phyloP scores from a whole-genome alignment of 2,113 vertebrate species.

The Psittacus erithacus region DNA sequence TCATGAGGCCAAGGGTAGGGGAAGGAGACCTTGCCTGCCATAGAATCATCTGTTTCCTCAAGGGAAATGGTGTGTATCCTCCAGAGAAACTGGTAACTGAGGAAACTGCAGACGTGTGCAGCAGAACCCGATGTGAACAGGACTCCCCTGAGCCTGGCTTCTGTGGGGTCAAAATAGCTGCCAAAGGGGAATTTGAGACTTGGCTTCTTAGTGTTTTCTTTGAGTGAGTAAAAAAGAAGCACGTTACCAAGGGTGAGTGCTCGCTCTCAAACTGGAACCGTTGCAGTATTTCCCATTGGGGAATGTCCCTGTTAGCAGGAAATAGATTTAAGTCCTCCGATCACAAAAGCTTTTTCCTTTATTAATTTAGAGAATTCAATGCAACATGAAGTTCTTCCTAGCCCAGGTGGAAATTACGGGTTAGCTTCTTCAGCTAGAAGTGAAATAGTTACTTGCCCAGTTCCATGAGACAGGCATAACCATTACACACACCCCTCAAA shows the following conservation, averaged over 20 bases:
- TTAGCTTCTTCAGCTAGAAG: not conserved
- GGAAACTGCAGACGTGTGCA: not conserved
- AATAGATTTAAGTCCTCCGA: not conserved
- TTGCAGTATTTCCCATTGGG: not conserved
- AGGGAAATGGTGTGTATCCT: conserved; percentile 21
- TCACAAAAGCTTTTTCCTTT: not conserved
- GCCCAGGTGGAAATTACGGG: not conserved
- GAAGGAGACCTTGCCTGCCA: not conserved
- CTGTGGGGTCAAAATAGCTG: not conserved
- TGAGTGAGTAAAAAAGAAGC: not conserved
- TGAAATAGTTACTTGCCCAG: not conserved
- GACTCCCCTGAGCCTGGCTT: not conserved
- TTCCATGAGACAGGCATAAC: not conserved
- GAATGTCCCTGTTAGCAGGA: not conserved
- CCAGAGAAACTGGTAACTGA: not conserved
- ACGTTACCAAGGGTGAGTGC: not conserved
- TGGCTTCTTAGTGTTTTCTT: not conserved
- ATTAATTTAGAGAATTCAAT: not conserved
- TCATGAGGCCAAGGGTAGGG: not conserved
- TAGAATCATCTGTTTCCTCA: not conserved
- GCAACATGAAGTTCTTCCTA: not conserved
- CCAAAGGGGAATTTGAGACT: not conserved
- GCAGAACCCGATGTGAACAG: not conserved
- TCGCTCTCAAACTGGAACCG: not conserved
- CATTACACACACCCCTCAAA: not conserved